phyloP scores from a whole-genome alignment of 2,113 vertebrate species.

The Oryzias curvinotus region DNA sequence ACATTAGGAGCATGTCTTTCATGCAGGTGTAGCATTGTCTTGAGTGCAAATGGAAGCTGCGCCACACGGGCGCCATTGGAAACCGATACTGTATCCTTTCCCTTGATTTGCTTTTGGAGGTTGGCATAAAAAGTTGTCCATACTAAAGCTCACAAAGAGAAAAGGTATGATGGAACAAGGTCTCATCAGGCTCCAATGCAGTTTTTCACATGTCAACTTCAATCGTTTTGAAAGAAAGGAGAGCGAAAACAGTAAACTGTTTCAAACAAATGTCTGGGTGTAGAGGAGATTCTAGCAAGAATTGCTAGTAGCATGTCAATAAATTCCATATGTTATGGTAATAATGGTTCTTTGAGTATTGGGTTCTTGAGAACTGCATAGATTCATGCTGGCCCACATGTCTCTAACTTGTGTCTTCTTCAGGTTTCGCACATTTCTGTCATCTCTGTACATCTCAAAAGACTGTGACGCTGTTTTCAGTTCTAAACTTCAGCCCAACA shows the following conservation, averaged over 20 bases:
- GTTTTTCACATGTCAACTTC: constrained; percentile 4
- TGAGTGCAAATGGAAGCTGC: constrained; percentile 5
- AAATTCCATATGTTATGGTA: not conserved
- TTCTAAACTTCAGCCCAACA: constrained; percentile 29
- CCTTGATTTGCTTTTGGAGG: constrained; percentile 4
- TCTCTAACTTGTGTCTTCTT: constrained; percentile 10
- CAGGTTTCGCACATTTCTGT: constrained; percentile 16
- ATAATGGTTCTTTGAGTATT: not conserved
- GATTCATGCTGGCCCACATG: not conserved
- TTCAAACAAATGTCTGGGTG: constrained; percentile 4
- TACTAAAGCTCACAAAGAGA: constrained; percentile 6
- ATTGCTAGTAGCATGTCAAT: not conserved
- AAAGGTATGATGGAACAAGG: constrained; percentile 25
- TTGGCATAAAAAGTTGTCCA: constrained; percentile 25
- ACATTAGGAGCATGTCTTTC: not conserved
- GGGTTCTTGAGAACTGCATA: not conserved
- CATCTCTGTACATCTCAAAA: constrained; percentile 1
- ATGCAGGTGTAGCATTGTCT: constrained; percentile 1
- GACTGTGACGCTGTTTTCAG: constrained; percentile 30
- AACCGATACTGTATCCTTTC: not conserved
- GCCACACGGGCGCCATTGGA: not conserved
- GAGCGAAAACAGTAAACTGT: not conserved
- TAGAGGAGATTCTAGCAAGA: not conserved
- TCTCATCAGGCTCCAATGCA: not conserved
- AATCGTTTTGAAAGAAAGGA: constrained; percentile 9